Conservation (phyloP, 2,888 invertebrate species). For the Andrena camellia region DNA sequence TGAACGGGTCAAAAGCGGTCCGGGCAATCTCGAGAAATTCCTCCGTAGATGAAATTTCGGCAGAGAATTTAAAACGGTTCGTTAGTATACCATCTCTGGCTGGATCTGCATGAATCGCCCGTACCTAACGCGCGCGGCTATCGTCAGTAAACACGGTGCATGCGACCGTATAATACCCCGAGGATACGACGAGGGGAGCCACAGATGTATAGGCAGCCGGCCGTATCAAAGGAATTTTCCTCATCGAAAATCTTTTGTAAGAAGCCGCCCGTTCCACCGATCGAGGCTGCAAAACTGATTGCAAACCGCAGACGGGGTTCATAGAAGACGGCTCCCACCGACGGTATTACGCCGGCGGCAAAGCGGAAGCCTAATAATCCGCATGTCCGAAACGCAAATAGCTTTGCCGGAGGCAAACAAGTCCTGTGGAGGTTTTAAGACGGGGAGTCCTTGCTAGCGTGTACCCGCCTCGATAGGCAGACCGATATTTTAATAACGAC, state of each 20-base stretch:
- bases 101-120: conserved; percentile 37
- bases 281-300: conserved; percentile 48
- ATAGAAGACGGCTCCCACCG: background rate
- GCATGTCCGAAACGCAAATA: conserved; percentile 65
- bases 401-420: conserved; percentile 48
- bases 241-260: conserved; percentile 44
- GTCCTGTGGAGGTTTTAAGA: conserved; percentile 41
- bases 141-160: conserved; percentile 46
- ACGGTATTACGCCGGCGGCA: conserved; percentile 38
- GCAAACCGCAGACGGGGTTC: conserved; percentile 13
- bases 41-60: conserved; percentile 52
- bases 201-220: conserved; percentile 19
- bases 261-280: background rate
- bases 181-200: conserved; percentile 11
- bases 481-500: background rate
- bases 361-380: conserved; percentile 61
- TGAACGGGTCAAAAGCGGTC: conserved; percentile 23
- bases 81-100: conserved; percentile 45
- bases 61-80: conserved; percentile 57
- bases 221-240: conserved; percentile 52
- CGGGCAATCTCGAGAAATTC: conserved; percentile 40
- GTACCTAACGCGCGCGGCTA: conserved; percentile 16
- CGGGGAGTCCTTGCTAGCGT: background rate
- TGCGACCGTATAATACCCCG: conserved; percentile 37
- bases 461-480: background rate